Evolutionary conservation across 2,797 vertebrate species (phyloP), one percentile per base, ranked within the genome.

Genomic region (Tokudaia muenninki): DNA sequence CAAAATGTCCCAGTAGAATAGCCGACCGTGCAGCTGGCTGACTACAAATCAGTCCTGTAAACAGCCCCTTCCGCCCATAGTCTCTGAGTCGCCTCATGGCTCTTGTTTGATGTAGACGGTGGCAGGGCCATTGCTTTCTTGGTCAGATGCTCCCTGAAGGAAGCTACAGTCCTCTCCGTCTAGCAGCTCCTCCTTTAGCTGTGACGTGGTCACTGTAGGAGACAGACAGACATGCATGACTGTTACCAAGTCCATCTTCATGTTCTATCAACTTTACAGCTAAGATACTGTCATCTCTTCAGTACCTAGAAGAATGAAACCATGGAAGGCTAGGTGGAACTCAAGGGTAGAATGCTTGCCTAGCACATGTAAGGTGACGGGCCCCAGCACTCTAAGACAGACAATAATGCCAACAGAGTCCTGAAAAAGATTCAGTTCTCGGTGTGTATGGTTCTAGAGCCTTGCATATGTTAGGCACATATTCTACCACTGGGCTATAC

Each of bases 101-200:
- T 99, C 99, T 95, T 99, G 99, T 98, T 99, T 99, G 98, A 99
- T 99, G 99, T 99, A 99, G 98, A 99, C 99, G 99, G 99, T 99
- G 98, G 99, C 99, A 12, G 99, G 99, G 98, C 99, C 99, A 1
- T 99, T 99, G 99, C 99, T 99, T 96, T 99, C 99, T 98, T 99
- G 99, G 98, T 99, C 99, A 0, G 99, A 99, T 4, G 99, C 99
- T 98, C 99, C 99, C 98, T 99, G 99, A 50, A 99, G 99, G 98
- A 99, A 99, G 98, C 98, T 99, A 89, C 99, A 99, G 96, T 99
- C 99, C 31, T 99, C 99, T 93, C 99, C 99, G 96, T 99, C 99
- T 34, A 98, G 98, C 86, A 99, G 94, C 97, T 99, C 99, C 97
- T 99, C 99, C 98, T 99, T 99, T 98, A 99, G 98, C 96, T 99